Evolutionary conservation across 2,797 vertebrate species (phyloP).

Genomic region (Labroides dimidiatus): DNA sequence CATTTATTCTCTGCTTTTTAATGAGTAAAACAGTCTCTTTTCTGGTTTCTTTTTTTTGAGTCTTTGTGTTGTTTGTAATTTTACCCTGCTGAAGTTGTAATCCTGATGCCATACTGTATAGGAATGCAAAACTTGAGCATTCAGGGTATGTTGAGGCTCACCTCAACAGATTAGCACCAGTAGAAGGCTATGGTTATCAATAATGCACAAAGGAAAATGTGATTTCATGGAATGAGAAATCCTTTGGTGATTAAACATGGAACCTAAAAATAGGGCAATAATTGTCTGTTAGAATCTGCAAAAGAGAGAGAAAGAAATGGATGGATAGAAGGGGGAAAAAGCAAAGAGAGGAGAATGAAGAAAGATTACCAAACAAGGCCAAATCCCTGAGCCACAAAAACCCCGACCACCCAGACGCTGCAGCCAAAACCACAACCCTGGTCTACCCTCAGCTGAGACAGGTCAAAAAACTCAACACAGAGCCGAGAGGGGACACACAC

Average conservation of each 20-base stretch:
- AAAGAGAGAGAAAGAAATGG: constrained; percentile 19
- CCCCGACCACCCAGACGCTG: constrained; percentile 73
- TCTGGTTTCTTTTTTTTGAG: too few relatives aligned
- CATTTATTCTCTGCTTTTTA: too few relatives aligned
- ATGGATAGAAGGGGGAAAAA: constrained; percentile 36
- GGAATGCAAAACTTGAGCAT: too few relatives aligned
- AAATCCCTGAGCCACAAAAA: constrained; percentile 65
- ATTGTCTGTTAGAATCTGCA: constrained; percentile 31
- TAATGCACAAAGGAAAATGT: background rate
- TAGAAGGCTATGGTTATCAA: background rate
- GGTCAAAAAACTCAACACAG: constrained; percentile 33
- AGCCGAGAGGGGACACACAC: constrained; percentile 11
- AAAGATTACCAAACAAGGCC: constrained; percentile 79
- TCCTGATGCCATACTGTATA: too few relatives aligned
- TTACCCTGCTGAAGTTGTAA: too few relatives aligned
- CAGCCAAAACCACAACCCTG: constrained; percentile 52
- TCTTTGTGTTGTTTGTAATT: too few relatives aligned
- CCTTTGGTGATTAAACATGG: constrained; percentile 32
- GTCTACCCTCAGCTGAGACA: constrained; percentile 35
- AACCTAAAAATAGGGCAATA: constrained; percentile 46
- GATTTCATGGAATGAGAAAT: constrained; percentile 26
- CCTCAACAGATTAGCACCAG: constrained; percentile 11
- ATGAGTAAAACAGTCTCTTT: too few relatives aligned
- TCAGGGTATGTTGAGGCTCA: too few relatives aligned
- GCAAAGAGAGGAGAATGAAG: constrained; percentile 65